phyloP scores from a whole-genome alignment of 2,113 vertebrate genomes.

The Hucho hucho region DNA sequence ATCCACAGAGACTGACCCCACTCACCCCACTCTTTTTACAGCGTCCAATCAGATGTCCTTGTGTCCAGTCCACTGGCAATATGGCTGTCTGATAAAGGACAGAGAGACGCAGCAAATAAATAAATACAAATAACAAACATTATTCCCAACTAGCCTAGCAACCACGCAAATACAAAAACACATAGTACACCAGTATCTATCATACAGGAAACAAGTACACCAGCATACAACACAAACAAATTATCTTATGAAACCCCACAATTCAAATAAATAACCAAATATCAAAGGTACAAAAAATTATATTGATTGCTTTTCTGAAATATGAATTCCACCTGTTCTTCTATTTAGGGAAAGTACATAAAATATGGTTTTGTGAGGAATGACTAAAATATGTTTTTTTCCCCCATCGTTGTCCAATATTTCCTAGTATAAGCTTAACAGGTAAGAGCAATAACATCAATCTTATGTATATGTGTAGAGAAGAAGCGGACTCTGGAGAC shows the following conservation, averaged over 20 bases:
- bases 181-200: neutral
- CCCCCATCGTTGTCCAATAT: conserved; percentile 51
- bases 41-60: conserved; percentile 71
- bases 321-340: no score
- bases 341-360: no score
- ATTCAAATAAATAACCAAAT: neutral
- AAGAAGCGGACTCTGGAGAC: conserved; percentile 47
- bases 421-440: conserved; percentile 44
- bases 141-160: neutral
- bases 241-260: no score
- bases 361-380: no score
- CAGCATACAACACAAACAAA: neutral
- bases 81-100: conserved; percentile 74
- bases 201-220: conserved; percentile 26
- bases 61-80: conserved; percentile 67
- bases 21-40: conserved; percentile 70
- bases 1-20: conserved; percentile 70
- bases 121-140: conserved; percentile 38
- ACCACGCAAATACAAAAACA: neutral
- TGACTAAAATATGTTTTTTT: neutral
- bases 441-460: conserved; percentile 47
- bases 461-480: conserved; percentile 57
- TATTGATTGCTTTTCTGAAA: neutral
- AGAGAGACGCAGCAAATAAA: conserved; percentile 51
- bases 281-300: neutral